Evolutionary conservation across 2,797 vertebrate species (phyloP).

Genomic region (Spea hammondii): DNA sequence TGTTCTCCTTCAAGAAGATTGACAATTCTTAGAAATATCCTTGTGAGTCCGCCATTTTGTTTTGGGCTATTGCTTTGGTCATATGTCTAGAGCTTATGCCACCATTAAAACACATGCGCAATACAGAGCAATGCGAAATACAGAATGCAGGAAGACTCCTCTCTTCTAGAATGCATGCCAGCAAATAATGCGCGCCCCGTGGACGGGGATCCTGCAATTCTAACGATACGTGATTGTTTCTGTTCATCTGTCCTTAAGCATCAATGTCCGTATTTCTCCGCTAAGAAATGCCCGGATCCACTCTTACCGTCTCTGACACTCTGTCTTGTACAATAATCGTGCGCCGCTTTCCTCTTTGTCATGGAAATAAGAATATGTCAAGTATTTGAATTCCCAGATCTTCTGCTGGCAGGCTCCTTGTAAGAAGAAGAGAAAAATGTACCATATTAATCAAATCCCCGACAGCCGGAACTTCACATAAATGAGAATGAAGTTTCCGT

Average conservation of each 20-base stretch:
- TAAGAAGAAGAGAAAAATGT: slow-evolving; percentile 15
- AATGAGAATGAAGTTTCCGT: not conserved
- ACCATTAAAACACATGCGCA: not conserved
- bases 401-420: slow-evolving; percentile 9
- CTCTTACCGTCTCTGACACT: too few species aligned
- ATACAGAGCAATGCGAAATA: not conserved
- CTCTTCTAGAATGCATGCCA: not conserved
- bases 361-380: slow-evolving; percentile 37
- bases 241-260: not conserved
- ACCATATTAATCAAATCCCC: slow-evolving; percentile 35
- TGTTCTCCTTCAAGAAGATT: too few species aligned
- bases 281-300: not conserved
- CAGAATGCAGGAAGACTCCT: not conserved
- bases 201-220: too few species aligned
- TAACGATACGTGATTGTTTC: not conserved
- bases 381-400: slow-evolving; percentile 25
- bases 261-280: not conserved
- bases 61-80: too few species aligned
- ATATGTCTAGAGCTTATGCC: not conserved
- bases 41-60: too few species aligned
- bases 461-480: slow-evolving; percentile 24
- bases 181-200: too few species aligned
- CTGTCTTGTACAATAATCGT: not conserved
- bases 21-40: too few species aligned
- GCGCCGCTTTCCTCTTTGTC: slow-evolving; percentile 8